These are phyloP conservation scores for Spatulosminthurus flaviceps DNA, from an alignment of 2,888 invertebrate species.

Conservation along the genomic window DNA sequence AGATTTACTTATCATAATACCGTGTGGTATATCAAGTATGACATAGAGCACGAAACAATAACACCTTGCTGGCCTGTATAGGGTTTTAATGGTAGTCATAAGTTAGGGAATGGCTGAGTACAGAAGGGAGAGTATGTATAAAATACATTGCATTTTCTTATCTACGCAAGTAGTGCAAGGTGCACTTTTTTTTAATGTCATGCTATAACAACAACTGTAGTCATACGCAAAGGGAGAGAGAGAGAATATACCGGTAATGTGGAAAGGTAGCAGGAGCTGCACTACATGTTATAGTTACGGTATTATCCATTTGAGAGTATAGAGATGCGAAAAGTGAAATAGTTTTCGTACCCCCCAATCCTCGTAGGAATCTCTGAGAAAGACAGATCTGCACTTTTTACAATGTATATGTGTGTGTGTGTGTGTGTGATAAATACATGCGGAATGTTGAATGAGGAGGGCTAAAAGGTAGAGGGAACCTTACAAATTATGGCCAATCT, in stretches of 20 bases:
- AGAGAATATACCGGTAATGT: not conserved
- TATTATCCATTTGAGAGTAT: not conserved
- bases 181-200: slow-evolving; percentile 14
- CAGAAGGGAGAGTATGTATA: too few species aligned
- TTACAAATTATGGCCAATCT: not conserved
- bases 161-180: not conserved
- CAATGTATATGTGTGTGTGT: not conserved
- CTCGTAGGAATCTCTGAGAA: not conserved
- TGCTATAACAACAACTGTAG: not conserved
- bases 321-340: slow-evolving; percentile 15
- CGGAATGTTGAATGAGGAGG: too few species aligned
- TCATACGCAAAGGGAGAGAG: not conserved
- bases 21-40: not conserved
- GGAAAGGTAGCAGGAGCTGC: not conserved
- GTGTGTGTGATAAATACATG: too few species aligned
- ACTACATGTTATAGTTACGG: not conserved
- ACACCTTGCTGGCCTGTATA: not conserved
- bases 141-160: not conserved
- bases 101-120: not conserved
- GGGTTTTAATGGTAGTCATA: not conserved
- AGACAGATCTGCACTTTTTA: too few species aligned
- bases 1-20: too few species aligned
- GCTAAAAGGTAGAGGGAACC: not conserved
- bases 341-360: slow-evolving; percentile 16
- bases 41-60: slow-evolving; percentile 18